Conservation (phyloP, 2,797 vertebrate genomes). For the Fistularia commersonii region DNA sequence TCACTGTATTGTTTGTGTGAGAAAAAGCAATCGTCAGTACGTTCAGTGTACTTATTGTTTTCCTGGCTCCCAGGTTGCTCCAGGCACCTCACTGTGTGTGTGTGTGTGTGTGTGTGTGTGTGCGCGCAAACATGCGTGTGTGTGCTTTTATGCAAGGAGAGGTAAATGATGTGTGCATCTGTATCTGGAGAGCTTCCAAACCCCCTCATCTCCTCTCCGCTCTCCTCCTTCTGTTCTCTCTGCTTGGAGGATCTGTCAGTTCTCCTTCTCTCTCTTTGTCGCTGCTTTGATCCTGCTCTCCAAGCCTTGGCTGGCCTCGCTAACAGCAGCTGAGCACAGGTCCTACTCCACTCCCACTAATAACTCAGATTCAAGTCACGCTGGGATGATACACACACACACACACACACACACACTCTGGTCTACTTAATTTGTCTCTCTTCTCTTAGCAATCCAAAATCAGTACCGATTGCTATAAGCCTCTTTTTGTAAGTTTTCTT, state of each 20-base stretch:
- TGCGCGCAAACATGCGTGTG: too few relatives aligned
- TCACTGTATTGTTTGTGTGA: slow-evolving; percentile 50
- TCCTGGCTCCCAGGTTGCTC: slow-evolving; percentile 71
- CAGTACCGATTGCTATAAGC: not conserved
- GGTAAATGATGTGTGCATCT: slow-evolving; percentile 71
- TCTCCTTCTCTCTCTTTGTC: slow-evolving; percentile 73
- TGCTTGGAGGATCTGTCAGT: slow-evolving; percentile 72
- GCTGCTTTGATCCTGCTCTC: slow-evolving; percentile 76
- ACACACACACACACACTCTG: slow-evolving; percentile 27
- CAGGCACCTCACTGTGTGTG: slow-evolving; percentile 65
- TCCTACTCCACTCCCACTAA: slow-evolving; percentile 73
- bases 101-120: slow-evolving; percentile 12
- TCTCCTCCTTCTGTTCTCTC: slow-evolving; percentile 68
- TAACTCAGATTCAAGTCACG: slow-evolving; percentile 58
- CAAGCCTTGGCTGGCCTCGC: slow-evolving; percentile 70
- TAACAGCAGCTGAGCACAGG: slow-evolving; percentile 74
- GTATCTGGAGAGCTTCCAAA: slow-evolving; percentile 80
- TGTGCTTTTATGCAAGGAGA: slow-evolving; percentile 40
- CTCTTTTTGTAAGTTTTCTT: slow-evolving; percentile 43
- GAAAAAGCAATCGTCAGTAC: slow-evolving; percentile 54
- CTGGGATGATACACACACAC: slow-evolving; percentile 40
- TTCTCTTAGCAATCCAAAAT: slow-evolving; percentile 43
- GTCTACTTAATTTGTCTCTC: slow-evolving; percentile 41
- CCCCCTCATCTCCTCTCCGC: slow-evolving; percentile 61
- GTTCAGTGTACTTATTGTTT: slow-evolving; percentile 70